Evolutionary conservation across 2,888 invertebrate species (phyloP), one percentile per base, ranked within the genome.

Genomic region (Drosophila mulleri): DNA sequence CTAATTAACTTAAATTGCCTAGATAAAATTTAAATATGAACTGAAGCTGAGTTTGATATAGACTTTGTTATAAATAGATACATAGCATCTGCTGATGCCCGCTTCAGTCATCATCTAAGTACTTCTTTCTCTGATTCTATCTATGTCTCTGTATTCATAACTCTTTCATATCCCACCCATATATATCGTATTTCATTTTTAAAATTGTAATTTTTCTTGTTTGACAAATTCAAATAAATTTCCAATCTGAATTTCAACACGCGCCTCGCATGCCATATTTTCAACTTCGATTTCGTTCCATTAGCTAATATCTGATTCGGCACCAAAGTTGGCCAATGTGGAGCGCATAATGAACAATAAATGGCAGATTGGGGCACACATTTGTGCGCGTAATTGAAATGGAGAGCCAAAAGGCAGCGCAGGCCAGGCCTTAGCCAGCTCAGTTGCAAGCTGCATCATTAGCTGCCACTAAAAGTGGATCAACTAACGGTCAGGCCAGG

Each of bases 301-400:
- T 57, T 32, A 71, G 39, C 52, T 62, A 72, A 63, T 65, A 62
- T 57, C 32, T 35, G 29, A 35, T n/a, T 14, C 53, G 26, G 29
- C 35, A 57, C 29, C 39, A 14, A 26, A 45, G 66, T 72, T 77
- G 42, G 78, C 54, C 65, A 78, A 77, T 69, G 69, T 61, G 53
- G 29, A 48, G 71, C 67, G 78, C 83, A 75, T 88, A 88, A 86
- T 83, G 82, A 75, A 78, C 79, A 70, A 88, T 78, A 87, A 65
- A 81, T 82, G 78, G 80, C 69, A 67, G 63, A 80, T 72, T 52
- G 80, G 41, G 39, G 67, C 65, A 56, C 60, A 75, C 87, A 88
- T 83, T 83, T 86, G 73, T 64, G 83, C 80, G 69, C 61, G 83
- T 88, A 88, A 83, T 83, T 83, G 83, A 83, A 67, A 68, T 79